These are phyloP conservation scores for Phortica variegata DNA, from an alignment of 1,140 invertebrate genomes.

Conservation along the genomic window DNA sequence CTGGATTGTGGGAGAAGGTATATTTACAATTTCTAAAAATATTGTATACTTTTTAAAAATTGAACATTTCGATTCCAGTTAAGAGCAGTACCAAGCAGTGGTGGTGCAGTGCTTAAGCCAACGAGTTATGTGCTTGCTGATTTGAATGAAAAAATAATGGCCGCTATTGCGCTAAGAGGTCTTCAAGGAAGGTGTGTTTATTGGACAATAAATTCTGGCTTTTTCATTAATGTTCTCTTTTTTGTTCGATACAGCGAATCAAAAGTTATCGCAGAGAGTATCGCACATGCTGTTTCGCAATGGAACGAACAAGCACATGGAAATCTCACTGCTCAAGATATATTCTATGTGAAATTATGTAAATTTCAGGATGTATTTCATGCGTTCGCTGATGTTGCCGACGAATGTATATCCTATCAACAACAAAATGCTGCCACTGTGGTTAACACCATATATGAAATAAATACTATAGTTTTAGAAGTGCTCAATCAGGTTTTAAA, in stretches of 20 bases:
- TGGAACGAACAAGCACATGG: slow-evolving; percentile 58
- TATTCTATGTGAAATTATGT: slow-evolving; percentile 72
- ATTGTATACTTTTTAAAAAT: background rate
- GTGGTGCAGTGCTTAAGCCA: slow-evolving; percentile 60
- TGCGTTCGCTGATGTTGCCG: slow-evolving; percentile 60
- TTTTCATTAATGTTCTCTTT: background rate
- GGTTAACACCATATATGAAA: slow-evolving; percentile 60
- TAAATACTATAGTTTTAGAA: slow-evolving; percentile 63
- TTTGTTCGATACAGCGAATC: slow-evolving; percentile 12
- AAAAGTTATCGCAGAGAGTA: slow-evolving; percentile 57
- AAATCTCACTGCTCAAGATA: slow-evolving; percentile 67
- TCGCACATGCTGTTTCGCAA: slow-evolving; percentile 62
- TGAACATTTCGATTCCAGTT: slow-evolving; percentile 22
- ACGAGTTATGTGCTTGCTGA: slow-evolving; percentile 71
- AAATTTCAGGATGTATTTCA: slow-evolving; percentile 62
- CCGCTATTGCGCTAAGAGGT: slow-evolving; percentile 62
- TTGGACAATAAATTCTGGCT: slow-evolving; percentile 6
- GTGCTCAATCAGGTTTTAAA: slow-evolving; percentile 62
- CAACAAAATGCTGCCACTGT: slow-evolving; percentile 58
- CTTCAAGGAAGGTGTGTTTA: slow-evolving; percentile 37
- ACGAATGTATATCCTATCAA: slow-evolving; percentile 61
- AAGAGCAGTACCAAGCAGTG: slow-evolving; percentile 61
- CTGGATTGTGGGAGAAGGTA: slow-evolving; percentile 73
- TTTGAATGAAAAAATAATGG: slow-evolving; percentile 76
- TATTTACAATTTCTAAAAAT: background rate